phyloP scores from a whole-genome alignment of 2,888 invertebrate genomes.

The Drosophila cognata region DNA sequence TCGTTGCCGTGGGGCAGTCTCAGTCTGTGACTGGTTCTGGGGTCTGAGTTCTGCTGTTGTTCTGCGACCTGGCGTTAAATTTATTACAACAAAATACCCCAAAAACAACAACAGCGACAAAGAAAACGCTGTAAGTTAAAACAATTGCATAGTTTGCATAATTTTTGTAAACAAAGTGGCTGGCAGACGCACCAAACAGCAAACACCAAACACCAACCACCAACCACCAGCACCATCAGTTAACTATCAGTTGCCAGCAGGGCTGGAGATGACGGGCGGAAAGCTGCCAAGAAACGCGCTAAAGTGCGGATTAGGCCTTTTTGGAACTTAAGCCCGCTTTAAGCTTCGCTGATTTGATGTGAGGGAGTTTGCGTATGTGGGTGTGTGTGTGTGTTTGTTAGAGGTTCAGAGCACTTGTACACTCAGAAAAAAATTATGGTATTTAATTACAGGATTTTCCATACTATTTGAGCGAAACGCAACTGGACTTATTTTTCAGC shows the following conservation, averaged over 20 bases:
- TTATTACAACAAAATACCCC: slow-evolving; percentile 70
- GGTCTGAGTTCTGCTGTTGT: slow-evolving; percentile 11
- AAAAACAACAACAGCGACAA: slow-evolving; percentile 29
- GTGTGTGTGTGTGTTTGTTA: neutral
- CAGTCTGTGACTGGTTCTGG: slow-evolving; percentile 10
- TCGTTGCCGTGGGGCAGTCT: slow-evolving; percentile 45
- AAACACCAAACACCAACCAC: slow-evolving; percentile 1
- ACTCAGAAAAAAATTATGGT: neutral
- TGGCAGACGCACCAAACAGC: slow-evolving; percentile 12
- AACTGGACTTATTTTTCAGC: neutral
- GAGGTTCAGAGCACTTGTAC: neutral
- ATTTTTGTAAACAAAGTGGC: slow-evolving; percentile 75
- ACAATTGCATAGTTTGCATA: slow-evolving; percentile 78
- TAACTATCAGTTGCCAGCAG: slow-evolving; percentile 7
- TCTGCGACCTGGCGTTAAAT: slow-evolving; percentile 75
- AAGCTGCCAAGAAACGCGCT: slow-evolving; percentile 75
- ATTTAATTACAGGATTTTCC: neutral
- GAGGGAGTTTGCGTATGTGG: neutral
- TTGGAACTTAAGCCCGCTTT: slow-evolving; percentile 51
- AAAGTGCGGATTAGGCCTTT: slow-evolving; percentile 72
- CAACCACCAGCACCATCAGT: slow-evolving; percentile 8
- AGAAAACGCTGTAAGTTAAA: slow-evolving; percentile 60
- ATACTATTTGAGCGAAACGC: neutral
- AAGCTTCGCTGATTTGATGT: slow-evolving; percentile 68
- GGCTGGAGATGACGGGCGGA: slow-evolving; percentile 1